Percentiles rank a stretch among this genome's conserved stretches.
Conservation (phyloP, 2,797 vertebrate species). For the Leontocebus nigricollis region DNA sequence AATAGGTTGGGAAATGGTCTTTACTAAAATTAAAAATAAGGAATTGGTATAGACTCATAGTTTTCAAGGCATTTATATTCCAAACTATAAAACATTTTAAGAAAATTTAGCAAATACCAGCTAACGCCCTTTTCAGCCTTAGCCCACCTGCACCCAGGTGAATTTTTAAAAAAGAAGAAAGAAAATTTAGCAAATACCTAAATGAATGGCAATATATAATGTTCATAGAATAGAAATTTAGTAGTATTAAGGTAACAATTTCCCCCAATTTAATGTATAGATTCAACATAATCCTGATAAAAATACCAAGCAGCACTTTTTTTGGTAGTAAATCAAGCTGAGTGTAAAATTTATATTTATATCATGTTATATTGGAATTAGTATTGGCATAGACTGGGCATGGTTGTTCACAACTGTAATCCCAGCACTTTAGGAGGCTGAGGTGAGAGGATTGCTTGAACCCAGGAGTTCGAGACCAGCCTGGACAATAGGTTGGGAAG, state of each 20-base stretch:
- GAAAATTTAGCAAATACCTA: slow-evolving; percentile 26
- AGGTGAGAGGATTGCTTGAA: too few species aligned
- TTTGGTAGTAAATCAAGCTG: background rate
- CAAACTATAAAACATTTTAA: background rate
- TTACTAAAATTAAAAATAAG: too few species aligned
- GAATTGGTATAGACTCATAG: too few species aligned
- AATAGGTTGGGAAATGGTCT: too few species aligned
- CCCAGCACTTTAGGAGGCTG: too few species aligned
- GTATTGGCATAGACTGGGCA: too few species aligned
- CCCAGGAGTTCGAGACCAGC: too few species aligned
- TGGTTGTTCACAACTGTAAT: too few species aligned
- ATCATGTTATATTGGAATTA: too few species aligned
- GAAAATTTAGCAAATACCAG: slow-evolving; percentile 6
- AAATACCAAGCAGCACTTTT: background rate
- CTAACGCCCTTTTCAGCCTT: too few species aligned
- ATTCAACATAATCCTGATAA: background rate
- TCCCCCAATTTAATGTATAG: background rate
- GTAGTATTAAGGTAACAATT: background rate
- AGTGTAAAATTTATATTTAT: slow-evolving; percentile 18
- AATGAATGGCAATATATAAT: background rate
- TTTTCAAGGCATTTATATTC: background rate
- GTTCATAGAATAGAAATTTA: background rate
- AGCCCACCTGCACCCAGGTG: too few species aligned
- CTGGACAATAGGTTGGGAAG: too few species aligned
- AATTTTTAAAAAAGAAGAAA: background rate